phyloP scores from a whole-genome alignment of 2,113 vertebrate species.

The Cryptoleucopteryx plumbea region DNA sequence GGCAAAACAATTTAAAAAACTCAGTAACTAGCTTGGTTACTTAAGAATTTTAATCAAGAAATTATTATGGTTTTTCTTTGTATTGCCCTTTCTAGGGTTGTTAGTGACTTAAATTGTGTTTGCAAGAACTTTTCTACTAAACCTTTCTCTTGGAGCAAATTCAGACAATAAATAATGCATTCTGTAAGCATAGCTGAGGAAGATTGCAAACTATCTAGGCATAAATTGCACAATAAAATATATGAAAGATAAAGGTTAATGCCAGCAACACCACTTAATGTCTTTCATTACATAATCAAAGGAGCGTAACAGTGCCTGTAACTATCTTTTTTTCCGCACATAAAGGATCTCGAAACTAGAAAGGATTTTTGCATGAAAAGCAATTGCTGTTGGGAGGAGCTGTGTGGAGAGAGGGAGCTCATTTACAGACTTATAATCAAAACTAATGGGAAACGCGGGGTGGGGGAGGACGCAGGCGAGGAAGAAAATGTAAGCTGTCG shows the following conservation, averaged over 20 bases:
- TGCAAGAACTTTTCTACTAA: constrained; percentile 12
- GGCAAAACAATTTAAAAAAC: constrained; percentile 37
- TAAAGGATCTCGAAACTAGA: constrained; percentile 12
- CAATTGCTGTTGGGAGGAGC: constrained; percentile 21
- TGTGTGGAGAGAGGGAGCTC: background rate
- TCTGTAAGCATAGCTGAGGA: constrained; percentile 24
- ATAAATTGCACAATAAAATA: constrained; percentile 40
- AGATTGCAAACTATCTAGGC: constrained; percentile 26
- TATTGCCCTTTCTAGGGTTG: background rate
- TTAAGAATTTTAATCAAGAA: constrained; percentile 54
- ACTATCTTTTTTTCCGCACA: background rate
- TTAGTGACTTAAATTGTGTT: constrained; percentile 18
- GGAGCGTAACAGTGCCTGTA: background rate
- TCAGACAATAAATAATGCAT: constrained; percentile 22
- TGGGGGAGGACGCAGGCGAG: background rate
- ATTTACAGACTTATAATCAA: background rate
- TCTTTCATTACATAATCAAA: constrained; percentile 50
- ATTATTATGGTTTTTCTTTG: constrained; percentile 16
- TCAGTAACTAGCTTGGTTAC: constrained; percentile 31
- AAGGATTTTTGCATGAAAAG: constrained; percentile 3
- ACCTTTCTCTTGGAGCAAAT: constrained; percentile 27
- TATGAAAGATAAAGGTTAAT: constrained; percentile 52
- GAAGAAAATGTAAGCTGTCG: background rate
- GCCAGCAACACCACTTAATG: constrained; percentile 22
- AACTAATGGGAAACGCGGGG: background rate